Conservation (phyloP, 2,888 invertebrate species). For the Oscheius sp. region DNA sequence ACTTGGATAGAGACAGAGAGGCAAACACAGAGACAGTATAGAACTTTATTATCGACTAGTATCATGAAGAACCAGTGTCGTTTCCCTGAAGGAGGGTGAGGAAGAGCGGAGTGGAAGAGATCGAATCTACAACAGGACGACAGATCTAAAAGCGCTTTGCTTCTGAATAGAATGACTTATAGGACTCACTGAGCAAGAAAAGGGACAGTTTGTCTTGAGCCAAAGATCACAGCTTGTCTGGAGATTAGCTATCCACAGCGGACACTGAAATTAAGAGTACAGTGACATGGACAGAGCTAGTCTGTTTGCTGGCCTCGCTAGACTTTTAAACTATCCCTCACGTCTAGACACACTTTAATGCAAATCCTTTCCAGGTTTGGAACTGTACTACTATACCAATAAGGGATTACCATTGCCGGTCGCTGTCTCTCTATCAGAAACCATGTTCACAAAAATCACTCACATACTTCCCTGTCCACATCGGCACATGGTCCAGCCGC, state of each 20-base stretch:
- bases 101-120: conserved; percentile 26
- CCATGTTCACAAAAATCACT: neutral
- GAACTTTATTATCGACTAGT: neutral
- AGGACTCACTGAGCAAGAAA: conserved; percentile 27
- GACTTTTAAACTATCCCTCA: too few species aligned
- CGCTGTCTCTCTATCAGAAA: neutral
- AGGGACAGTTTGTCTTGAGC: conserved; percentile 28
- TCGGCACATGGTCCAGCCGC: conserved; percentile 13
- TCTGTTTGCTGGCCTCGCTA: too few species aligned
- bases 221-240: conserved; percentile 20
- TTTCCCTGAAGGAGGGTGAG: neutral
- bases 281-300: neutral
- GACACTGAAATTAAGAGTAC: conserved; percentile 14
- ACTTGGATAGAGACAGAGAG: neutral
- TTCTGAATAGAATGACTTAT: neutral
- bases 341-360: too few species aligned
- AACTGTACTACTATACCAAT: too few species aligned
- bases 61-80: conserved; percentile 10
- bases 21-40: neutral
- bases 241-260: conserved; percentile 33
- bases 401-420: too few species aligned
- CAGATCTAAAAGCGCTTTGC: conserved; percentile 2
- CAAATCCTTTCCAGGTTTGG: too few species aligned
- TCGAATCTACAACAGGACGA: conserved; percentile 24
- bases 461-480: conserved; percentile 29